These are phyloP conservation scores for Rhingia campestris DNA, from an alignment of 2,888 invertebrate species.

Conservation along the genomic window DNA sequence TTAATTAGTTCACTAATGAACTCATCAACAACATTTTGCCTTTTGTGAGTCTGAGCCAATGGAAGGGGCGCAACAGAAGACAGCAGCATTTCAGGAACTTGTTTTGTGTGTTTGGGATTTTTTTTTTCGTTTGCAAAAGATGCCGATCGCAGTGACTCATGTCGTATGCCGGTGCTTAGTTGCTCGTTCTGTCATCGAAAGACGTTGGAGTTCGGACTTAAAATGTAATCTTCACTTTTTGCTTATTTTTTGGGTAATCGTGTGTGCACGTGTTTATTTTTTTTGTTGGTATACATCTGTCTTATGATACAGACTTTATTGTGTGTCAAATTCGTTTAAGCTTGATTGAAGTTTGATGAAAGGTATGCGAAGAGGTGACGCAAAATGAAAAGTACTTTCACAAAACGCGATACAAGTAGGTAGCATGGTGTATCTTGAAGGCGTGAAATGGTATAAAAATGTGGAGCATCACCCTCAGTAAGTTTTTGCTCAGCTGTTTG, in stretches of 20 bases:
- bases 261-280: not conserved
- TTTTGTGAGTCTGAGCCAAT: conserved; percentile 14
- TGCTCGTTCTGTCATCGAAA: conserved; percentile 36
- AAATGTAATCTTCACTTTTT: conserved; percentile 17
- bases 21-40: conserved; percentile 78
- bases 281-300: conserved; percentile 2
- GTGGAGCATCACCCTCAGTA: too few species aligned
- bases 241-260: not conserved
- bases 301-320: conserved; percentile 31
- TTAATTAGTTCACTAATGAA: conserved; percentile 82
- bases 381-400: not conserved
- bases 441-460: too few species aligned
- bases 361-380: not conserved
- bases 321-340: conserved; percentile 48
- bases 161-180: conserved; percentile 61
- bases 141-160: conserved; percentile 64
- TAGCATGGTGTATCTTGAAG: too few species aligned
- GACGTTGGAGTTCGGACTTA: conserved; percentile 3
- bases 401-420: not conserved
- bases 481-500: too few species aligned
- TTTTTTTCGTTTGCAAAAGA: conserved; percentile 26
- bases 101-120: conserved; percentile 17
- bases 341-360: conserved; percentile 35
- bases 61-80: not conserved
- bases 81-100: conserved; percentile 43